Conservation (phyloP, 2,113 vertebrate genomes). For the Rousettus leschenaultii region DNA sequence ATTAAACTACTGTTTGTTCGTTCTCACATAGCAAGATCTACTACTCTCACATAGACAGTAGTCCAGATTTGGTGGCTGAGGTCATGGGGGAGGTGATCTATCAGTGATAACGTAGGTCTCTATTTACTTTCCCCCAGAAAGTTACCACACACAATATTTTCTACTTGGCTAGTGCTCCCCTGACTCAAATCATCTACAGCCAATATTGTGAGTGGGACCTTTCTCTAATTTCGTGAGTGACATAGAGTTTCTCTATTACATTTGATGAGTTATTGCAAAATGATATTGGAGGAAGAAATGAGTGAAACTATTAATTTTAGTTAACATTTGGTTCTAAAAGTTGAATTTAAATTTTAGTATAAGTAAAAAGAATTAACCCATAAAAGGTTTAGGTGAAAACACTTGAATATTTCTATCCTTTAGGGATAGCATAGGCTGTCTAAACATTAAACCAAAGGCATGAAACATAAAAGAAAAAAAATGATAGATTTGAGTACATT, state of each 20-base stretch:
- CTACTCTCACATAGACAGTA: neutral
- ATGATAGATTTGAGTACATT: neutral
- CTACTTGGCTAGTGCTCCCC: neutral
- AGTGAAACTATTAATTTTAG: neutral
- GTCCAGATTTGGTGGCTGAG: neutral
- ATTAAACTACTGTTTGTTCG: neutral
- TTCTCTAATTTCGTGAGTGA: neutral
- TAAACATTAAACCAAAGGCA: neutral
- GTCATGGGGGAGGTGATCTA: neutral
- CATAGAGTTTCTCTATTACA: neutral
- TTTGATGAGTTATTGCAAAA: neutral
- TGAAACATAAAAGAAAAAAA: neutral
- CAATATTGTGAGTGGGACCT: neutral
- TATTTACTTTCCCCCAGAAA: neutral
- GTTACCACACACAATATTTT: neutral
- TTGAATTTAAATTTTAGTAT: neutral
- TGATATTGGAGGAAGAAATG: neutral
- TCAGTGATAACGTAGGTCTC: neutral
- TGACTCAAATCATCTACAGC: neutral
- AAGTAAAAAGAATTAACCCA: neutral
- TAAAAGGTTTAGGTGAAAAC: neutral
- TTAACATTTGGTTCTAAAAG: neutral
- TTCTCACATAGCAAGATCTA: neutral
- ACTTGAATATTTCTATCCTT: neutral
- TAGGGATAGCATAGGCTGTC: neutral